These are phyloP conservation scores for Carcharodon carcharias DNA, from an alignment of 2,797 vertebrate species.

Conservation along the genomic window DNA sequence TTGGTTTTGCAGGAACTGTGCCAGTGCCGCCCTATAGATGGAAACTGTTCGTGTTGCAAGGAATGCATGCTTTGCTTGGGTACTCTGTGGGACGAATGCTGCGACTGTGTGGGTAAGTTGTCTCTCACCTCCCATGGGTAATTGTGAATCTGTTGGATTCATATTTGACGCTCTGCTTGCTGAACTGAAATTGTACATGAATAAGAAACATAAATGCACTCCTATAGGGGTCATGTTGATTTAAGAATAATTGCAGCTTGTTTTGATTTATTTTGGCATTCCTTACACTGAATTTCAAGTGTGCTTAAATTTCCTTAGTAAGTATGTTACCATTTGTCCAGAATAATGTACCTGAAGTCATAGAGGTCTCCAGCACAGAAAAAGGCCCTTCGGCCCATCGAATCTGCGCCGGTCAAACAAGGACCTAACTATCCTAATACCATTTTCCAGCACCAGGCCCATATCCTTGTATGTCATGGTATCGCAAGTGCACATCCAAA, in stretches of 20 bases:
- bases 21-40: constrained; percentile 88
- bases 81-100: constrained; percentile 96
- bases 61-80: constrained; percentile 96
- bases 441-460: too few relatives aligned
- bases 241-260: neutral
- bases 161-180: neutral
- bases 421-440: too few relatives aligned
- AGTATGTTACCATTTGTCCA: neutral
- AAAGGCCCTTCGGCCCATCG: too few relatives aligned
- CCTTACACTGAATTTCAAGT: neutral
- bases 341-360: too few relatives aligned
- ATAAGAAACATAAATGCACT: neutral
- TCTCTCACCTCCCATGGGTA: neutral
- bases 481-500: too few relatives aligned
- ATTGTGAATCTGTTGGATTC: neutral
- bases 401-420: too few relatives aligned
- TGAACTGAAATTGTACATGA: neutral
- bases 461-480: too few relatives aligned
- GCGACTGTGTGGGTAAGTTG: constrained; percentile 92
- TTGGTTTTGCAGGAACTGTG: constrained; percentile 76
- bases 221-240: neutral
- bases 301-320: neutral
- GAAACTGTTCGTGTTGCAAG: constrained; percentile 95
- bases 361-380: too few relatives aligned
- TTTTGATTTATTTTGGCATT: neutral